Base-by-base conservation (phyloP, 2,888 invertebrate species). In the Diabrotica balteata region DNA sequence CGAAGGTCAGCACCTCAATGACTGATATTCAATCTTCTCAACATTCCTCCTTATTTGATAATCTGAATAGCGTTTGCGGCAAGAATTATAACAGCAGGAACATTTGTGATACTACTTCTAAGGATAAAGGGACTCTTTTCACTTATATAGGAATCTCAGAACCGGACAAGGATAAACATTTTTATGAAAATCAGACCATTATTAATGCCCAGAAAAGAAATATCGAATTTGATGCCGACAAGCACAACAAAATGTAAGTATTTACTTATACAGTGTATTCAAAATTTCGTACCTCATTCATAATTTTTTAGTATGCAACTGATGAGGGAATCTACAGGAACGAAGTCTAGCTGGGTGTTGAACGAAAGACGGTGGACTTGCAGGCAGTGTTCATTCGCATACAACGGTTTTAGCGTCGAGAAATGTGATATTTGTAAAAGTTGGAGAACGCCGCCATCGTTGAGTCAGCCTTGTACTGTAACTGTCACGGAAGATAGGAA, bases 301-400 rank as follows among this genome's bases (percentile, higher is more conserved):
- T 4, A 32, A 4, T 32, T 32, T 32, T 69, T 51, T 66, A 83
- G 83, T 66, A 74, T 82, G 74, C 77, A 79, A 68, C 77, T 78
- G 17, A 71, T 83, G 69, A 81, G 82, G 72, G 77, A 79, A 55
- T 79, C 77, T 54, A 75, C 77, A 62, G 73, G 77, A 43, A 70
- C 76, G 9, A 67, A 74, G 32, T 71, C 73, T 7, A 74, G 73
- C 63, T 83, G 81, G 80, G 76, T 79, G 32, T 76, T 78, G 59
- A 83, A 83, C 69, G 83, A 84, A 74, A 76, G 93, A 75, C 92
- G 93, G 89, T 96, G 96, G 95, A 93, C 93, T 73, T 96, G 96
- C 85, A 87, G 88, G 68, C 92, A 93, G 83, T 96, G 96, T 84
- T 94, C 94, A 81, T 96, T 93, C 85, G 92, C 93, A 70, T 94